These are phyloP conservation scores for Hermodice carunculata DNA, from an alignment of 2,888 invertebrate genomes.

Conservation along the genomic window DNA sequence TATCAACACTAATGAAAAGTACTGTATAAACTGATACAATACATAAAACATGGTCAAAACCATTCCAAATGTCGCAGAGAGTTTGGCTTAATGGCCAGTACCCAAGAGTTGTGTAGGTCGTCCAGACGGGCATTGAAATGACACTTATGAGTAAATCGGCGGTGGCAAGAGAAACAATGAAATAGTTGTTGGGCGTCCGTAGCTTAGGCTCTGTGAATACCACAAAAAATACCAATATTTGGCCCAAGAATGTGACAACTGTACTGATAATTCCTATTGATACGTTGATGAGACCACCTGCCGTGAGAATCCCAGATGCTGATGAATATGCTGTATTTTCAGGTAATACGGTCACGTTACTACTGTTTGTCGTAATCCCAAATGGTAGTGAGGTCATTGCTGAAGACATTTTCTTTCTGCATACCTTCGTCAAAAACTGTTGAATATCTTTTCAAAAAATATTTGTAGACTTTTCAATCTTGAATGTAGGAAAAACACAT, in stretches of 20 bases:
- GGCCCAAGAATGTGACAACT: slow-evolving; percentile 2
- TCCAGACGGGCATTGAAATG: slow-evolving; percentile 13
- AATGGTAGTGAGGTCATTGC: no score
- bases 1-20: slow-evolving; percentile 9
- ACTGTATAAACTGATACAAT: slow-evolving; percentile 13
- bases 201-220: background rate
- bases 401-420: no score
- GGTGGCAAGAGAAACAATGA: slow-evolving; percentile 6
- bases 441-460: no score
- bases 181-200: slow-evolving; percentile 8
- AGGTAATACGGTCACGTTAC: background rate
- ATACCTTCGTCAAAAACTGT: no score
- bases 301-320: background rate
- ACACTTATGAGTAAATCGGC: slow-evolving; percentile 7
- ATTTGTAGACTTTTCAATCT: no score
- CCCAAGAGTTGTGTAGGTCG: slow-evolving; percentile 1
- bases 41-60: slow-evolving; percentile 4
- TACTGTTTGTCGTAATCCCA: no score
- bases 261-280: background rate
- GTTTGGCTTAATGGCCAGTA: slow-evolving; percentile 13
- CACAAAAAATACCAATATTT: slow-evolving; percentile 4
- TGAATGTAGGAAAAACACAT: no score
- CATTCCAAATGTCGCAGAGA: slow-evolving; percentile 14
- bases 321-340: background rate
- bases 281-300: background rate